Conservation (phyloP, 1,140 invertebrate genomes). For the Mercenaria mercenaria region DNA sequence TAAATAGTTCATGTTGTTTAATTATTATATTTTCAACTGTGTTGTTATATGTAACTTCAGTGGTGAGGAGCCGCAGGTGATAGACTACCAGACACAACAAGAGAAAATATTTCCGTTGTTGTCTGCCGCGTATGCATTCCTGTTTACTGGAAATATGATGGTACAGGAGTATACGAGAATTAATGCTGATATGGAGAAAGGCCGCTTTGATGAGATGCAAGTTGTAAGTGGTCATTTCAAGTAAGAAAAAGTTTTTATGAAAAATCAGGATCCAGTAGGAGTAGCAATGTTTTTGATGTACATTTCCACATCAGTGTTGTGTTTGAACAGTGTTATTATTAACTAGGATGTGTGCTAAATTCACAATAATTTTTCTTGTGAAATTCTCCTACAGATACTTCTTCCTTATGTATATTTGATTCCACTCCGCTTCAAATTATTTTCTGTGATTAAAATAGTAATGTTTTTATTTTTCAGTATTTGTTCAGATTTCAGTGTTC, state of each 20-base stretch:
- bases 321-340: not conserved
- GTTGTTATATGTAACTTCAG: too few species aligned
- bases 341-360: too few species aligned
- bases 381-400: too few species aligned
- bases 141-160: conserved; percentile 89
- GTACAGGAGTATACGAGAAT: conserved; percentile 81
- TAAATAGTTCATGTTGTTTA: too few species aligned
- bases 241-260: not conserved
- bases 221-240: conserved; percentile 55
- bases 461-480: too few species aligned
- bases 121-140: conserved; percentile 92
- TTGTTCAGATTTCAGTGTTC: too few species aligned
- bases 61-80: conserved; percentile 75
- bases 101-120: conserved; percentile 94
- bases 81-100: conserved; percentile 97
- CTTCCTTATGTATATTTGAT: too few species aligned
- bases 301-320: not conserved
- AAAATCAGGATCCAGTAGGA: not conserved
- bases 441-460: too few species aligned
- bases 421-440: too few species aligned
- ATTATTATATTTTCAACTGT: too few species aligned
- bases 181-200: conserved; percentile 70
- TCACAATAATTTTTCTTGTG: too few species aligned
- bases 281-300: not conserved
- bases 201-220: conserved; percentile 73